A percentile compares a stretch with the other conserved stretches of the same genome.
These are phyloP conservation scores for Adelges cooleyi DNA, from an alignment of 1,140 invertebrate species.

Conservation along the genomic window DNA sequence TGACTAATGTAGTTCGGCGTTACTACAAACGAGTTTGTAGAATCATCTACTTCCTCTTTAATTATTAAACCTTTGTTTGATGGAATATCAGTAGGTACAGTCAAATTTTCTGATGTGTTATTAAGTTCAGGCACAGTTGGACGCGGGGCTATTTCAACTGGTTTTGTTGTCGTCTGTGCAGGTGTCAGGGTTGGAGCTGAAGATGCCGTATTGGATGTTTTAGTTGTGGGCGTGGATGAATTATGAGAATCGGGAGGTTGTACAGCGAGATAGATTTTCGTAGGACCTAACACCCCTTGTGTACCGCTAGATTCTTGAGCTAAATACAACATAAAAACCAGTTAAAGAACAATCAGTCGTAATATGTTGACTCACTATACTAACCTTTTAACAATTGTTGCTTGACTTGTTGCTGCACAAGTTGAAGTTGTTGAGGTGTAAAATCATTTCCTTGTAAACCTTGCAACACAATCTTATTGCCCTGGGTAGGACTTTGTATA, in stretches of 20 bases:
- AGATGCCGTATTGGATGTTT: background rate
- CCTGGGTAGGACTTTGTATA: conserved; percentile 60
- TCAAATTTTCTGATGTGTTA: background rate
- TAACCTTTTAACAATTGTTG: conserved; percentile 72
- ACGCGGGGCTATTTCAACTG: background rate
- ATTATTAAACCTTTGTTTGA: background rate
- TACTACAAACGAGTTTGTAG: background rate
- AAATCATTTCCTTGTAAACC: conserved; percentile 69
- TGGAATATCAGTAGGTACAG: background rate
- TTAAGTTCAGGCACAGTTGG: background rate
- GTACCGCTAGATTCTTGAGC: conserved; percentile 51
- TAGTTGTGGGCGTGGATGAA: background rate
- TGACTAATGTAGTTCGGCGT: conserved; percentile 21
- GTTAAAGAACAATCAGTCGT: background rate
- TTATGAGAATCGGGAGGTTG: conserved; percentile 44
- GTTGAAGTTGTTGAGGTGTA: conserved; percentile 60
- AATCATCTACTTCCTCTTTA: conserved; percentile 4
- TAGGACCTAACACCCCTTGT: conserved; percentile 66
- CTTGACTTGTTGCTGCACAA: conserved; percentile 77
- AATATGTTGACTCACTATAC: background rate
- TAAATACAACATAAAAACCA: conserved; percentile 19
- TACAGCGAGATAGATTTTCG: conserved; percentile 71
- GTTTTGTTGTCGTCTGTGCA: background rate
- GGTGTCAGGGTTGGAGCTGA: background rate
- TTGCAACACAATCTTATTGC: conserved; percentile 70